Conservation (phyloP, 2,888 invertebrate genomes). For the Brachypalpus laphriformis region DNA sequence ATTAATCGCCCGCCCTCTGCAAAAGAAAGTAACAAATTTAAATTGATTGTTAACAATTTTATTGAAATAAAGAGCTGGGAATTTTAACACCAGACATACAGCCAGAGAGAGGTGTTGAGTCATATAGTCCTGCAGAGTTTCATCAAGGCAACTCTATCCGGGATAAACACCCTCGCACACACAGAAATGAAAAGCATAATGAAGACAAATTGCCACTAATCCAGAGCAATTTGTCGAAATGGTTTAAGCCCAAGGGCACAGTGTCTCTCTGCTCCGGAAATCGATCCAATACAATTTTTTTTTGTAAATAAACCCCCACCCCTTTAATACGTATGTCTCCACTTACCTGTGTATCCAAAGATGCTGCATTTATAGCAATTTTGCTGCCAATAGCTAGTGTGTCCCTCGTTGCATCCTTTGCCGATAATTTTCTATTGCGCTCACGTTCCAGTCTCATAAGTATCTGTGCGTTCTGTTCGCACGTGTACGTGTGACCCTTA, state of each 20-base stretch:
- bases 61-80: not conserved
- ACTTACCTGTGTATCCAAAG: slow-evolving; percentile 77
- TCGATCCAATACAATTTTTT: not conserved
- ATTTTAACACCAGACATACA: not conserved
- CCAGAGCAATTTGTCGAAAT: slow-evolving; percentile 36
- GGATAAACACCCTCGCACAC: not conserved
- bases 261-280: not conserved
- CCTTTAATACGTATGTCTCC: not conserved
- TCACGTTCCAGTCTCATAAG: slow-evolving; percentile 83
- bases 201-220: slow-evolving; percentile 59
- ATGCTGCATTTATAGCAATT: slow-evolving; percentile 58
- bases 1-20: not conserved
- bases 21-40: slow-evolving; percentile 25
- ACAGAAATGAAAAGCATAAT: slow-evolving; percentile 29
- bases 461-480: slow-evolving; percentile 84
- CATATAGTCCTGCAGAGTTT: not conserved
- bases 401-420: slow-evolving; percentile 60
- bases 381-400: slow-evolving; percentile 30
- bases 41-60: slow-evolving; percentile 47
- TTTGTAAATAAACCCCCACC: not conserved
- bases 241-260: slow-evolving; percentile 5
- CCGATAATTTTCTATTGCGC: slow-evolving; percentile 80
- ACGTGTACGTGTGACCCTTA: slow-evolving; percentile 83
- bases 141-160: not conserved
- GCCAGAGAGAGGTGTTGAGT: slow-evolving; percentile 1